Evolutionary conservation across 2,113 vertebrate species (phyloP).

Genomic region (Brachirus orientalis): DNA sequence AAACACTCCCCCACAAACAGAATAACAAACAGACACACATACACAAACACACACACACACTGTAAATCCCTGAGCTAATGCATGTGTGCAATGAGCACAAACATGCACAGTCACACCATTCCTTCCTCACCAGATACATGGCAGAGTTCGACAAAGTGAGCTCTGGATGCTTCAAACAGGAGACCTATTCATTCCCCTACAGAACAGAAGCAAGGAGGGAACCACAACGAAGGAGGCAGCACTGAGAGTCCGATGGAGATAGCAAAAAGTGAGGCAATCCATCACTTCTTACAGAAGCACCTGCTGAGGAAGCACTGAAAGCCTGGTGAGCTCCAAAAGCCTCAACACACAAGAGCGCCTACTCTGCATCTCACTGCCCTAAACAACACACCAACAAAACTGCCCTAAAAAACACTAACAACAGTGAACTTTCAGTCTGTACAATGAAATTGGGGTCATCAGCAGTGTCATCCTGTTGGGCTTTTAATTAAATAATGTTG

Average conservation of each 20-base stretch:
- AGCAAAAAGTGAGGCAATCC: slow-evolving; percentile 55
- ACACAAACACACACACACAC: not conserved
- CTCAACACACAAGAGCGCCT: not conserved
- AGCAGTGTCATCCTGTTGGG: no score
- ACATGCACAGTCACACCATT: slow-evolving; percentile 11
- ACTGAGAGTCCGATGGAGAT: slow-evolving; percentile 43
- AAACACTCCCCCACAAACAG: slow-evolving; percentile 57
- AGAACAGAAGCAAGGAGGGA: slow-evolving; percentile 54
- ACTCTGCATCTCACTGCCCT: slow-evolving; percentile 2
- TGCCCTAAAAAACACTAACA: not conserved
- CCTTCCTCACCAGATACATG: slow-evolving; percentile 50
- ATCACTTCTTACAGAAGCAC: slow-evolving; percentile 63
- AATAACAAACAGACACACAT: slow-evolving; percentile 11
- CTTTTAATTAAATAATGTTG: no score
- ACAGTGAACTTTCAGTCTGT: no score
- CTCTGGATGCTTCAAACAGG: slow-evolving; percentile 73
- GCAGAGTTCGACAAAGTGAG: slow-evolving; percentile 69
- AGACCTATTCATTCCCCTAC: slow-evolving; percentile 71
- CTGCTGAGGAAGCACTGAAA: slow-evolving; percentile 53
- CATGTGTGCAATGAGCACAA: slow-evolving; percentile 19
- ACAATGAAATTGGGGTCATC: no score
- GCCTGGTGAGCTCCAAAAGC: slow-evolving; percentile 16
- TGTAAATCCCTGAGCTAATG: slow-evolving; percentile 34
- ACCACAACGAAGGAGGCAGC: slow-evolving; percentile 28
- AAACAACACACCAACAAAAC: no score